Evolutionary conservation across 2,113 vertebrate genomes (phyloP), one percentile per base, ranked within the genome.

Genomic region (Cryptomyrus ogoouensis): DNA sequence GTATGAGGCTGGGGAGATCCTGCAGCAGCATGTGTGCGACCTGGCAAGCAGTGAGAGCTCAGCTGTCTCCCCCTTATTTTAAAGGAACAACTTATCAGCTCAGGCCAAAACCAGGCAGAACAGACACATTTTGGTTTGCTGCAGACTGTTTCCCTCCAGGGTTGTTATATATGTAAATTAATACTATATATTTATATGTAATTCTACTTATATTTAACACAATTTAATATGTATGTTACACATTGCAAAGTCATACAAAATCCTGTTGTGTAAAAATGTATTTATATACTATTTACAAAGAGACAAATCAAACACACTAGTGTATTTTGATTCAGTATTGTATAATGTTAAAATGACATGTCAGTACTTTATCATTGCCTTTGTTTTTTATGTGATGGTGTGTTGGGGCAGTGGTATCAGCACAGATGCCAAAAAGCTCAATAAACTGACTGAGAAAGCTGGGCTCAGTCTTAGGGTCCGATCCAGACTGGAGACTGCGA

Each of bases 61-160:
- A 93, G 94, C 93, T 94, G 94, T 87, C 58, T 52, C 31, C 91
- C 91, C 92, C 93, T 91, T 94, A 94, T 94, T 93, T 93, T 94
- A 93, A 92, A 93, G 94, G 93, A 93, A 91, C 90, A 91, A 95
- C 94, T 94, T 93, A 93, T 91, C 90, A 92, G 93, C 94, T 91
- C 91, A 88, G 91, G 94, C 96, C 95, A 96, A 62, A 96, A 94
- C 94, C 94, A 93, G 88, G 92, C 94, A 91, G 93, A 93, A 94
- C 94, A 92, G 91, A 94, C 27, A 93, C 93, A 27, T 10, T 9
- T 27, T 62, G 24, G 58, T 62, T 62, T 62, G 44, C 91, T 94
- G 93, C 92, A 94, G 3, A 35, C 15, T 31, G 27, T 39, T 15
- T 31, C 3, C 66, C 66, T 70, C 3, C 66, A 27, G 66, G 24